phyloP scores from a whole-genome alignment of 1,140 invertebrate genomes.

The Trypoxylus dichotomus region DNA sequence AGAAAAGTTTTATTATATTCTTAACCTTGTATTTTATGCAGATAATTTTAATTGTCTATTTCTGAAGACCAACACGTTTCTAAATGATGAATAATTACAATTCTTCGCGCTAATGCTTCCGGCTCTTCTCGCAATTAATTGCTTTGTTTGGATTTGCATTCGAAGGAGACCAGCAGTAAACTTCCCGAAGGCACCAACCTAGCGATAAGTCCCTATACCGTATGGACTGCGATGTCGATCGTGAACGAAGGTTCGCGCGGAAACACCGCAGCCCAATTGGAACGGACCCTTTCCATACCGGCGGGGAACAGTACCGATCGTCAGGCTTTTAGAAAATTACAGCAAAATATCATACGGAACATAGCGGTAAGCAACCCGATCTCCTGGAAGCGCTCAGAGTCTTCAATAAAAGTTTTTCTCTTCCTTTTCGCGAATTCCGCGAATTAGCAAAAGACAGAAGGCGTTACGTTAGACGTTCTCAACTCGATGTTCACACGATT shows the following conservation, averaged over 20 bases:
- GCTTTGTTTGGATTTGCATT: neutral
- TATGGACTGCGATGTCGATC: constrained; percentile 58
- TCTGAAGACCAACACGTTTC: too few species aligned
- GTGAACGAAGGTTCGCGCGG: constrained; percentile 56
- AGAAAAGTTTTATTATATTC: too few species aligned
- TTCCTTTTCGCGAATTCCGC: neutral
- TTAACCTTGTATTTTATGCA: too few species aligned
- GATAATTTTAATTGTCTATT: too few species aligned
- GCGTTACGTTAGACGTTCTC: constrained; percentile 43
- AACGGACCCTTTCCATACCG: constrained; percentile 48
- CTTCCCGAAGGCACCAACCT: constrained; percentile 43
- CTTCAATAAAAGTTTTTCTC: too few species aligned
- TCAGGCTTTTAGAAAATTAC: constrained; percentile 46
- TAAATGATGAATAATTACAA: too few species aligned
- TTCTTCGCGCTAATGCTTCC: too few species aligned
- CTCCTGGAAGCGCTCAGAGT: too few species aligned
- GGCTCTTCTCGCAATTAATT: too few species aligned
- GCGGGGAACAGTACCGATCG: constrained; percentile 41
- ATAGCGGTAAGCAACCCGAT: constrained; percentile 52
- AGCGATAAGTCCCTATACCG: constrained; percentile 56
- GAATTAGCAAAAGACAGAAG: constrained; percentile 8
- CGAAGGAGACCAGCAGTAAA: constrained; percentile 20
- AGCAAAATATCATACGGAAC: constrained; percentile 48
- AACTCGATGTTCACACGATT: constrained; percentile 47
- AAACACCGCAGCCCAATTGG: constrained; percentile 52